Evolutionary conservation across 2,113 vertebrate genomes (phyloP).

Genomic region (Cottus gobio): DNA sequence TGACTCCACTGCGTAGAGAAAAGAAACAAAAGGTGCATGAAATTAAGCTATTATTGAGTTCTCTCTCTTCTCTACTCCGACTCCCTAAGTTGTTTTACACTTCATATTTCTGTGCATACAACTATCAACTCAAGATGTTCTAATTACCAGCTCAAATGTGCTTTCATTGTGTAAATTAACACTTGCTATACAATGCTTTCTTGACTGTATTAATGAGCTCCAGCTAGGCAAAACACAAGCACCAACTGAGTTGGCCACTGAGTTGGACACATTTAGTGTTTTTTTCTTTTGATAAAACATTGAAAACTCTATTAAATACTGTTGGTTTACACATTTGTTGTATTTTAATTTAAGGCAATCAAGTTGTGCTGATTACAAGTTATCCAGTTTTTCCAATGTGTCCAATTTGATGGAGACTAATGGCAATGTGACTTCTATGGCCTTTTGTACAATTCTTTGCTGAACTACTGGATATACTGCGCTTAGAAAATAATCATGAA

Average conservation of each 20-base stretch:
- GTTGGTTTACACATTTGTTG: constrained; percentile 10
- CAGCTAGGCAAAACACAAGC: constrained; percentile 29
- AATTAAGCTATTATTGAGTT: constrained; percentile 13
- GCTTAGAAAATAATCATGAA: not conserved
- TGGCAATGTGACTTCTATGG: not conserved
- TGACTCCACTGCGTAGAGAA: constrained; percentile 23
- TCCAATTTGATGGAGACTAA: not conserved
- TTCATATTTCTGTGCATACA: constrained; percentile 1
- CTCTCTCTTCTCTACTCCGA: not conserved
- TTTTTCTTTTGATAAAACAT: not conserved
- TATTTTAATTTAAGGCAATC: constrained; percentile 28
- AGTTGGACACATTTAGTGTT: constrained; percentile 24
- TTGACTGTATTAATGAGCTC: constrained; percentile 40
- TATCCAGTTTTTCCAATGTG: not conserved
- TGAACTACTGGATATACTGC: not conserved
- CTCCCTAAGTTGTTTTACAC: constrained; percentile 1
- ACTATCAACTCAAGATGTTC: constrained; percentile 8
- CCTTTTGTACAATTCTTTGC: not conserved
- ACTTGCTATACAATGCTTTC: constrained; percentile 25
- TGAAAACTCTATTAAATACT: constrained; percentile 31
- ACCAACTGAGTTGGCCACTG: constrained; percentile 26
- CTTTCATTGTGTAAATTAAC: constrained; percentile 34
- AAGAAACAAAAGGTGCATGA: constrained; percentile 18
- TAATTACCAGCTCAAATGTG: constrained; percentile 41
- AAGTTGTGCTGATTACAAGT: constrained; percentile 21